Evolutionary conservation across 2,888 invertebrate genomes (phyloP), one percentile per base, ranked within the genome.

Genomic region (Philhelius pedissequus): DNA sequence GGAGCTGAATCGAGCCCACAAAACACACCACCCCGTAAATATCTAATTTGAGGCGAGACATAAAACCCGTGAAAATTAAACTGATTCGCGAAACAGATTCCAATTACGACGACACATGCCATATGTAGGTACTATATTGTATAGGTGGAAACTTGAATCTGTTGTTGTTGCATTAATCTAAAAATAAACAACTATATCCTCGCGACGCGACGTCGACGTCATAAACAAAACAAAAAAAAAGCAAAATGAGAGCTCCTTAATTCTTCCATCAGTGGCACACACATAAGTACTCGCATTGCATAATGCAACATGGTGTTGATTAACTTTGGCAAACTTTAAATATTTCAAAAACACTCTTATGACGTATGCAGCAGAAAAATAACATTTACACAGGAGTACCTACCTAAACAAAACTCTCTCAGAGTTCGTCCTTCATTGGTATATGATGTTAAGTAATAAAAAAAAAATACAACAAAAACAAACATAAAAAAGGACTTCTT

Each of bases 261-360:
- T n/a, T n/a, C n/a, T n/a, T n/a, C n/a, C n/a, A n/a, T n/a, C n/a
- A n/a, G n/a, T n/a, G 20, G 62, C 8, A 30, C 38, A 7, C 11
- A 20, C 54, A 15, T 70, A n/a, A 3, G 11, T 9, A 0, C n/a
- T 9, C 1, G 4, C 6, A 84, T 84, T 75, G n/a, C 68, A 84
- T 84, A 84, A 84, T 84, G 80, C 80, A 84, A 25, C 38, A 71
- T 25, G 22, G 54, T 71, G 80, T 84, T 84, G 84, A 84, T 84
- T 79, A 84, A 84, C 80, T 84, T 84, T 80, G 27, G 68, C 70
- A 64, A 77, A 60, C 52, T 60, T 60, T 83, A 58, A 80, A 80
- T 80, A 80, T 71, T 84, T 79, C 45, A 78, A 45, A 43, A 60
- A 32, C 18, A 74, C 60, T 54, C 60, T 35, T 48, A 32, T 58